Evolutionary conservation across 2,888 invertebrate genomes (phyloP), one percentile per base, ranked within the genome.

Genomic region (Byasa hedistus): DNA sequence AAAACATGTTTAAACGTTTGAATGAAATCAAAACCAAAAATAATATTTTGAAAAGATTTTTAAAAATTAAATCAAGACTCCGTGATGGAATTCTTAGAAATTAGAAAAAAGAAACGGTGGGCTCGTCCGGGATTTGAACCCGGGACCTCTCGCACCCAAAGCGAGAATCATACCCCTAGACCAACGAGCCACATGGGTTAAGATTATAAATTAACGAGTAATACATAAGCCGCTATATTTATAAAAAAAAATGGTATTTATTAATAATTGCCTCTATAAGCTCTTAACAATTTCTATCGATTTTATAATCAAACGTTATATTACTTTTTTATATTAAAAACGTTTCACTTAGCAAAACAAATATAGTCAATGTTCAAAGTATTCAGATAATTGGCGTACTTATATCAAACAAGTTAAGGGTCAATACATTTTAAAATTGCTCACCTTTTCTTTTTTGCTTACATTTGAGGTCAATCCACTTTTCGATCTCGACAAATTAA

Each of bases 51-150:
- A 10, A 44, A 44, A 17, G 7, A 44, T 10, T 44, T 54, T 23
- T 15, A 39, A 15, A 54, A 8, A n/a, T 1, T 48, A 5, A n/a
- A 48, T 19, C 15, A 19, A 17, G 17, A 44, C 4, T 44, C 12
- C 44, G 12, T 10, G 0, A 39, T 39, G 12, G 12, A 39, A 39
- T 39, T 3, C 1, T 17, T n/a, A n/a, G 12, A 48, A 48, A 48
- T 4, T 19, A 3, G 12, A 3, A 22, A 54, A 54, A 54, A 54
- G 12, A 12, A 54, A 48, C 19, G 4, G 36, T 71, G 92, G 92
- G 92, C 92, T 92, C 92, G 92, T 91, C 92, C 92, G 92, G 92
- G 92, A 92, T 91, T 92, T 92, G 91, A 92, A 92, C 92, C 92
- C 92, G 92, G 91, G 92, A 92, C 92, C 92, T 91, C 91, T 92